A percentile compares a stretch with the other conserved stretches of the same genome.
Evolutionary conservation across 2,888 invertebrate species (phyloP).

Genomic region (Cabera pusaria): DNA sequence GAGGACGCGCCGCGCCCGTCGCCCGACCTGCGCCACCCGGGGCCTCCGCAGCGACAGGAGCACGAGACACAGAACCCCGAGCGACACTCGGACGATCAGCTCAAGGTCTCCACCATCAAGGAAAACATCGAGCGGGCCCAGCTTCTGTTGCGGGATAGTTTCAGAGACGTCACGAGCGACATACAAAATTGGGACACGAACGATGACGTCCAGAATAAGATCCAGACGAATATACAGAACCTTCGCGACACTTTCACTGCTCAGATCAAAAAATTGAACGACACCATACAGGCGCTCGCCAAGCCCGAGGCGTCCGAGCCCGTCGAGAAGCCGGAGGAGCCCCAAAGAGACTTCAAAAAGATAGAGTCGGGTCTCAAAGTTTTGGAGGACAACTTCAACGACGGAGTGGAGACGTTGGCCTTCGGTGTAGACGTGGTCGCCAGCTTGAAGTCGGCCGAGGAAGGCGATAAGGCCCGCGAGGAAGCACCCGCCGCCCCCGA

Average conservation of each 20-base stretch:
- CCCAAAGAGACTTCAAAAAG: constrained; percentile 37
- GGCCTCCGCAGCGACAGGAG: constrained; percentile 66
- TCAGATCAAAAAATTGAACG: constrained; percentile 58
- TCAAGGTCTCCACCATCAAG: constrained; percentile 46
- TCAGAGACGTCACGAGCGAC: constrained; percentile 52
- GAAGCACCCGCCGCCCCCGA: constrained; percentile 5
- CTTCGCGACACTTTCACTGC: constrained; percentile 51
- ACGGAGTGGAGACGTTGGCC: constrained; percentile 51
- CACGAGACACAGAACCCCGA: constrained; percentile 72
- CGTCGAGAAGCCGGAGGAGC: constrained; percentile 27
- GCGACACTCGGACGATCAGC: constrained; percentile 47
- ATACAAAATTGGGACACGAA: constrained; percentile 51
- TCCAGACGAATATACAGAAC: constrained; percentile 53
- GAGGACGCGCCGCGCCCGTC: constrained; percentile 51
- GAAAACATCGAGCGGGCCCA: constrained; percentile 55
- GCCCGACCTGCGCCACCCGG: constrained; percentile 63
- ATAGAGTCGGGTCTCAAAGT: constrained; percentile 43
- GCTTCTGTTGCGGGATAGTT: constrained; percentile 42
- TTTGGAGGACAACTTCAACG: constrained; percentile 57
- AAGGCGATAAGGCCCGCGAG: constrained; percentile 12
- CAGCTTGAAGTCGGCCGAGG: constrained; percentile 44
- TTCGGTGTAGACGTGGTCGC: constrained; percentile 55
- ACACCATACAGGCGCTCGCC: constrained; percentile 47
- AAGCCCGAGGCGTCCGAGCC: constrained; percentile 5
- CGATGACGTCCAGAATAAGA: constrained; percentile 50